Base-by-base conservation (phyloP, 2,888 invertebrate genomes). In the Meandrusa payeni region DNA sequence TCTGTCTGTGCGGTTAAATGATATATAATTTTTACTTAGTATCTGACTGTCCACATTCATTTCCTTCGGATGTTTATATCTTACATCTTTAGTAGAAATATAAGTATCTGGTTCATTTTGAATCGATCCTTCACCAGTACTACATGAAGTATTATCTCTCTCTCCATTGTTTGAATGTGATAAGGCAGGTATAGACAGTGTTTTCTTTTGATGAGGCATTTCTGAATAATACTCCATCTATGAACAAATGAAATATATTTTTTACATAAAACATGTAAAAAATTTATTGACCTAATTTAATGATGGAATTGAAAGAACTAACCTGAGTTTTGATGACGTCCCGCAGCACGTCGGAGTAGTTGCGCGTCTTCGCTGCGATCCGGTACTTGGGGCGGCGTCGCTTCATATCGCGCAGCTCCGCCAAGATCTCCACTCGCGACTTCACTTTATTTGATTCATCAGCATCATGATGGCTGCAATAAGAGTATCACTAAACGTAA, bases 301-400 rank as follows among this genome's bases (percentile, higher is more conserved):
- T 6, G 11, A 28, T 12, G 11, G 7, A 5, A 9, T 20, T 9
- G 5, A 13, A 38, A 17, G 9, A 9, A n/a, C 15, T 13, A 5
- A 83, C 88, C 77, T 82, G 93, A 57, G 88, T 90, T 63, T 69
- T 77, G 51, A 92, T 91, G 23, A 92, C 86, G 55, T 90, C 91
- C 1, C 89, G 74, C 24, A 91, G 72, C 5, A 90, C 85, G 62
- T 91, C 88, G 0, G 89, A 90, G 60, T 91, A 89, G 67, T 88
- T 90, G 54, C 82, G 82, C 3, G 82, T 76, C 33, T 88, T 89
- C 34, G 89, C 87, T 36, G 90, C 88, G 17, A 90, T 90, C 49
- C 89, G 81, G 66, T 92, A 90, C 69, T 90, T 90, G 31, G 88
- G 66, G 54, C 91, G 81, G 7, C 92, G 80, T 6, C 92, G 82